Conservation (phyloP, 2,888 invertebrate genomes). For the Teleogryllus oceanicus region DNA sequence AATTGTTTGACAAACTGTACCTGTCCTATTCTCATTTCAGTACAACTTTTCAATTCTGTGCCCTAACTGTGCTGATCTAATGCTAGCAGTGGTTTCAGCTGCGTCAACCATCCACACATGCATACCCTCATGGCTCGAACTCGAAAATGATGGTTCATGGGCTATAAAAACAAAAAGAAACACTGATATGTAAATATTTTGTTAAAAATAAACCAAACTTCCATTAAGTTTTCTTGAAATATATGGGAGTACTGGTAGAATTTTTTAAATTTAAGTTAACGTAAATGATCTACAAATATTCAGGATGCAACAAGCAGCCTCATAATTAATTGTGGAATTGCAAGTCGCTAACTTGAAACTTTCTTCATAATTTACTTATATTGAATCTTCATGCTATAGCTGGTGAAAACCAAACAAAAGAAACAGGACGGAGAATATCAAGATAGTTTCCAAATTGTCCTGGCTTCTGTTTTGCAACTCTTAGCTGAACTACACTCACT, state of each 20-base stretch:
- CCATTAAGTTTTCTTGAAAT: neutral
- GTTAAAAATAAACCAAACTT: neutral
- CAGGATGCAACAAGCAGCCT: too few relatives aligned
- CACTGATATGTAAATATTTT: constrained; percentile 10
- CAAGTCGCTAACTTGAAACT: neutral
- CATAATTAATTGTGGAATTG: too few relatives aligned
- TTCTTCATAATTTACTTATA: neutral
- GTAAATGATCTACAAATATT: too few relatives aligned
- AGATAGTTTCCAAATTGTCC: neutral
- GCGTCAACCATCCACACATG: too few relatives aligned
- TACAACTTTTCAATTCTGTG: neutral
- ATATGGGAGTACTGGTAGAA: too few relatives aligned
- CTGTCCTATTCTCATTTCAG: neutral
- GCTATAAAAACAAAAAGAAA: neutral
- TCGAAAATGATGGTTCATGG: neutral
- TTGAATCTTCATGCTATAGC: neutral
- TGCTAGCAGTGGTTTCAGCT: too few relatives aligned
- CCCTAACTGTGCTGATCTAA: neutral
- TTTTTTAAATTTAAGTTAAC: too few relatives aligned
- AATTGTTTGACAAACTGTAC: neutral
- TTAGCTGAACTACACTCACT: constrained; percentile 5
- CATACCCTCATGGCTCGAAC: too few relatives aligned
- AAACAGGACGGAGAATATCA: constrained; percentile 2
- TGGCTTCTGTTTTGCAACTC: neutral
- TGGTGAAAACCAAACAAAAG: neutral